Evolutionary conservation across 2,113 vertebrate species (phyloP).

Genomic region (Osmerus mordax): DNA sequence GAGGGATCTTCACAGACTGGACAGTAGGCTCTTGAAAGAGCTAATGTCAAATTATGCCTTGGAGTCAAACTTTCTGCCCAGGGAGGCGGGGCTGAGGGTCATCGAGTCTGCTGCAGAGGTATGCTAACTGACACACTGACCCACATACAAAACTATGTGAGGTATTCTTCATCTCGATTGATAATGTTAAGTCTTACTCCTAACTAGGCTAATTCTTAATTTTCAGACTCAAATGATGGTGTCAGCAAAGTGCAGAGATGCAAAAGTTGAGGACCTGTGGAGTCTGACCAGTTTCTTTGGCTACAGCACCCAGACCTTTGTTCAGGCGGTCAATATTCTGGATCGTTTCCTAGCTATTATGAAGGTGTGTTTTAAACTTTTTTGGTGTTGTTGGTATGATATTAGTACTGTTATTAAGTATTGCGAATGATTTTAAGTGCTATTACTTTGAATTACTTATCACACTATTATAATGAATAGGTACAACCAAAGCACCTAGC

Average conservation of each 20-base stretch:
- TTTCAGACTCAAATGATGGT: slow-evolving; percentile 79
- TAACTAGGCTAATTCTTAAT: slow-evolving; percentile 4
- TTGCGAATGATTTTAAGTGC: not conserved
- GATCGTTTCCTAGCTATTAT: slow-evolving; percentile 93
- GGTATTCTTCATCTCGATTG: not conserved
- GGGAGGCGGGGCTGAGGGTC: slow-evolving; percentile 83
- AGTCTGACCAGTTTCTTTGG: slow-evolving; percentile 93
- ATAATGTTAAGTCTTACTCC: not conserved
- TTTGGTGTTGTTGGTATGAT: not conserved
- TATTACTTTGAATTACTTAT: slow-evolving; percentile 12
- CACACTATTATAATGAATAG: slow-evolving; percentile 56
- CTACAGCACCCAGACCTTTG: slow-evolving; percentile 92
- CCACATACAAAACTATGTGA: not conserved
- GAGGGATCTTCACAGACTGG: slow-evolving; percentile 55
- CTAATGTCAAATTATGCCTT: slow-evolving; percentile 82
- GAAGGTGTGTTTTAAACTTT: slow-evolving; percentile 78
- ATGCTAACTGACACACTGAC: slow-evolving; percentile 40
- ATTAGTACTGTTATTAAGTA: too few species aligned
- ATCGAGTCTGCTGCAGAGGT: slow-evolving; percentile 86
- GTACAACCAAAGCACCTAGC: slow-evolving; percentile 93
- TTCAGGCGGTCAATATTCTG: slow-evolving; percentile 89
- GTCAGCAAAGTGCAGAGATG: slow-evolving; percentile 86
- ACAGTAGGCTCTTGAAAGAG: slow-evolving; percentile 79
- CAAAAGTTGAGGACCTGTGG: slow-evolving; percentile 91
- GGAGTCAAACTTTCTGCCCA: slow-evolving; percentile 84